Evolutionary conservation across 2,797 vertebrate genomes (phyloP).

Genomic region (Etheostoma nigrum): DNA sequence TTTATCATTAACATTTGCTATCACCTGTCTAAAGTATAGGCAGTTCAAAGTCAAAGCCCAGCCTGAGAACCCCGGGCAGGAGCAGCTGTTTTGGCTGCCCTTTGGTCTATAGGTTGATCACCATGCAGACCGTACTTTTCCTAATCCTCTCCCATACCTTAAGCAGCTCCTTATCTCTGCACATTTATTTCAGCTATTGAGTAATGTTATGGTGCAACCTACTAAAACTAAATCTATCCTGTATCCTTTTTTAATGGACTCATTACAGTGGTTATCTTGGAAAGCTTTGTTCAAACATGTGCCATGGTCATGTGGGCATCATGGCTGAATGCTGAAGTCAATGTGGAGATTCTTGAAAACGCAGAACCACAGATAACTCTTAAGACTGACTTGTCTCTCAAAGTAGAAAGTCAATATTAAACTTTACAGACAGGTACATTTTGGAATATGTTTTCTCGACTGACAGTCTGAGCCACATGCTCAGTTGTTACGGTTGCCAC

Average conservation of each 20-base stretch:
- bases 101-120: neutral
- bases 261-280: neutral
- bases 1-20: neutral
- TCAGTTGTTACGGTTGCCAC: neutral
- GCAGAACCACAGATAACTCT: neutral
- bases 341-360: neutral
- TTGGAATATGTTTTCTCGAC: neutral
- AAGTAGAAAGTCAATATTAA: neutral
- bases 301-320: neutral
- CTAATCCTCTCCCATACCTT: neutral
- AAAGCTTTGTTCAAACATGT: neutral
- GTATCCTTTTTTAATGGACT: neutral
- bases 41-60: neutral
- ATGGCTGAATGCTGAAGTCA: neutral
- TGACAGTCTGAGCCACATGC: neutral
- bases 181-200: neutral
- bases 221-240: neutral
- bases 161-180: neutral
- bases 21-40: neutral
- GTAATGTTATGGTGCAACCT: neutral
- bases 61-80: slow-evolving; percentile 1
- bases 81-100: slow-evolving; percentile 14
- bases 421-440: neutral
- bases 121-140: neutral
- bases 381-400: neutral